phyloP scores from a whole-genome alignment of 2,797 vertebrate species.

The Platyrinchus mystaceus region DNA sequence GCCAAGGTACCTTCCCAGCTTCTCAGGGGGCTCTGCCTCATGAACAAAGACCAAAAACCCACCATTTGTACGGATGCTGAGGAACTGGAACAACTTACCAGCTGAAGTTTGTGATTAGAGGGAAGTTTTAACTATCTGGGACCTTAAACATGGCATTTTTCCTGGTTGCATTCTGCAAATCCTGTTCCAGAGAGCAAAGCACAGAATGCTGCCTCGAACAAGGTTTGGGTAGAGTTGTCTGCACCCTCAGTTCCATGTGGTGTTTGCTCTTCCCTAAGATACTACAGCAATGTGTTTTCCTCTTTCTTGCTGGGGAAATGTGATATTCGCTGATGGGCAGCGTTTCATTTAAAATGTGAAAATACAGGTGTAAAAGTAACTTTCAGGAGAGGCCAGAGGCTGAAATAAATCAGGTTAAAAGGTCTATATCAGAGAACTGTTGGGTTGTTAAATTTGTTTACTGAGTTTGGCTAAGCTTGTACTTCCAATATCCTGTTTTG shows the following conservation, averaged over 20 bases:
- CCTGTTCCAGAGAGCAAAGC: neutral
- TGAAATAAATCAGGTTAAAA: neutral
- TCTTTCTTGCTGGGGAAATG: neutral
- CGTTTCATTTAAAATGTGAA: neutral
- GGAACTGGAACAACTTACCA: neutral
- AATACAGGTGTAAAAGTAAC: neutral
- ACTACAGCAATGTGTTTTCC: neutral
- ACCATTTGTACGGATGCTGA: neutral
- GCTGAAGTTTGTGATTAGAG: neutral
- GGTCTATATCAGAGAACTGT: neutral
- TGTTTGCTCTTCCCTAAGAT: neutral
- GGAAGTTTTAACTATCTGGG: neutral
- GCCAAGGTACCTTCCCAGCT: neutral
- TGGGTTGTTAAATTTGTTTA: neutral
- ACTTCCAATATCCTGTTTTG: neutral
- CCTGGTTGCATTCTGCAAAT: neutral
- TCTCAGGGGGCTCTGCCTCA: neutral
- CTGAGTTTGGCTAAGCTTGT: neutral
- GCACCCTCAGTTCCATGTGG: neutral
- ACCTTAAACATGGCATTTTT: neutral
- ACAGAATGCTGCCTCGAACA: neutral
- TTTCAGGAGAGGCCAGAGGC: neutral
- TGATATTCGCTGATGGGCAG: neutral
- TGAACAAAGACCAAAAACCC: neutral
- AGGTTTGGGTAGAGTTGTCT: neutral